Evolutionary conservation across 2,113 vertebrate species (phyloP).

Genomic region (Vulpes ferrilata): DNA sequence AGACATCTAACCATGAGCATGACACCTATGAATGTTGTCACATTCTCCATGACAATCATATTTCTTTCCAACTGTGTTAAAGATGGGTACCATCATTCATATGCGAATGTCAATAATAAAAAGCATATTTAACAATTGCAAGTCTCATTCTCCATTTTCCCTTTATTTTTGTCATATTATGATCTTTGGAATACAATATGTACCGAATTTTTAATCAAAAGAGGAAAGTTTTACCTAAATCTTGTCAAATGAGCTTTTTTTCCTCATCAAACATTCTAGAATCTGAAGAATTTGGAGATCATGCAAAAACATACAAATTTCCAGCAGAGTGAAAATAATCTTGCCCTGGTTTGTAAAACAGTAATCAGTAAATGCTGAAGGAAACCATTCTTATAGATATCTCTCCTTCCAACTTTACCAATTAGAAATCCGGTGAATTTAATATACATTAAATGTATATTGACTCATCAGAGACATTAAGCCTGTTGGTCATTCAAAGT

Average conservation of each 20-base stretch:
- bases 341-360: neutral
- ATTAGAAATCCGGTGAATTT: neutral
- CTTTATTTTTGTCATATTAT: neutral
- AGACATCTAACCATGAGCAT: neutral
- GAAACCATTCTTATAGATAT: neutral
- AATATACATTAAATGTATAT: neutral
- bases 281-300: neutral
- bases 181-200: neutral
- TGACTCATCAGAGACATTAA: neutral
- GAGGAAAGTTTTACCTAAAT: neutral
- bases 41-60: neutral
- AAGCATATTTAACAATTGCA: neutral
- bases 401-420: neutral
- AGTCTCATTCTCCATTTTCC: neutral
- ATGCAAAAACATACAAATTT: neutral
- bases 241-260: neutral
- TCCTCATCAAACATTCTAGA: neutral
- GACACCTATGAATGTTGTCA: neutral
- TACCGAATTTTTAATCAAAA: neutral
- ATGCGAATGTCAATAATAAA: neutral
- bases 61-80: neutral
- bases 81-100: neutral
- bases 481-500: neutral
- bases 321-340: neutral
- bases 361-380: neutral